Percentiles rank a stretch among this genome's conserved stretches.
Evolutionary conservation across 2,113 vertebrate genomes (phyloP).

Genomic region (Ciconia maguari): DNA sequence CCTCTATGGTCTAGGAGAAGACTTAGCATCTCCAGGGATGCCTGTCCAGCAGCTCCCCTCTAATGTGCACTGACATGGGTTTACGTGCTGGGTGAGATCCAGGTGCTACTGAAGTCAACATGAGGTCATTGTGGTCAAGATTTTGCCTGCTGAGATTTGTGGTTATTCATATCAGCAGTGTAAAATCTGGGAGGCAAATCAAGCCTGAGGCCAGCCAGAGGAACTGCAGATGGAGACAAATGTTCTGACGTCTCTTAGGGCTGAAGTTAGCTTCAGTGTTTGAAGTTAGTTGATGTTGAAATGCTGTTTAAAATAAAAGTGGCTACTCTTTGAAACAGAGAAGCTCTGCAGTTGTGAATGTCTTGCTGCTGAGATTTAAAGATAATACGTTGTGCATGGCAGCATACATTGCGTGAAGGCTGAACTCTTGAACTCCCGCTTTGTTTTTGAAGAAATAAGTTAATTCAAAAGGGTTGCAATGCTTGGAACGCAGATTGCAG

Average conservation of each 20-base stretch:
- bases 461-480: not conserved
- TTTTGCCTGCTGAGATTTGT: constrained; percentile 34
- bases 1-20: not conserved
- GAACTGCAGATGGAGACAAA: constrained; percentile 7
- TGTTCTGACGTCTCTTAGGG: not conserved
- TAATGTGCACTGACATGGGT: not conserved
- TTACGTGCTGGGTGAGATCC: constrained; percentile 16
- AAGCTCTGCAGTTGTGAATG: not conserved
- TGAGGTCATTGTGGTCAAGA: not conserved
- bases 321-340: not conserved
- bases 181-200: constrained; percentile 14
- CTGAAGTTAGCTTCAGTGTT: not conserved
- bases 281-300: constrained; percentile 19
- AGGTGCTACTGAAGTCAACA: constrained; percentile 25
- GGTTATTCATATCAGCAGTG: not conserved
- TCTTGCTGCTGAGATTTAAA: constrained; percentile 16
- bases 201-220: not conserved
- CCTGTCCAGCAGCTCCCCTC: not conserved
- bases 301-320: not conserved
- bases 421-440: constrained; percentile 48
- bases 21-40: not conserved
- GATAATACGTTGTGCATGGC: not conserved
- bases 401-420: not conserved
- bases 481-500: not conserved
- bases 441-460: constrained; percentile 38